Evolutionary conservation across 2,113 vertebrate species (phyloP).

Genomic region (Pteronura brasiliensis): DNA sequence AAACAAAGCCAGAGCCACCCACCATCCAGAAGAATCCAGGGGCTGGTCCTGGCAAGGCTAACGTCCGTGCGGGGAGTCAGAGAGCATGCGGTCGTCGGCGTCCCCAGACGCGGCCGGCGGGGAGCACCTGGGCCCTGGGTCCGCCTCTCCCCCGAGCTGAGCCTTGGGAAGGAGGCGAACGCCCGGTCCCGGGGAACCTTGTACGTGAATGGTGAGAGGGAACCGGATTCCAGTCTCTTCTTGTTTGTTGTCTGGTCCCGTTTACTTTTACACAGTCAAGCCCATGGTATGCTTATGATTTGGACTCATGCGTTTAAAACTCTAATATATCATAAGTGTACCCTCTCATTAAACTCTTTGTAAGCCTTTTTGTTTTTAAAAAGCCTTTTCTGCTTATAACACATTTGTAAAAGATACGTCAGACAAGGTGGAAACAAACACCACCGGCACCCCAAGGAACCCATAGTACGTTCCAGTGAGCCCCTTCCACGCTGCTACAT

Average conservation of each 20-base stretch:
- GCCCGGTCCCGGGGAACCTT: not conserved
- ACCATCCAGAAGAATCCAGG: not conserved
- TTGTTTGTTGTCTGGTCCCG: not conserved
- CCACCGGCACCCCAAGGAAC: no score
- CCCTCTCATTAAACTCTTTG: not conserved
- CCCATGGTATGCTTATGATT: not conserved
- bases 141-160: fast-evolving
- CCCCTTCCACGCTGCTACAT: not conserved
- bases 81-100: not conserved
- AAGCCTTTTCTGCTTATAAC: not conserved
- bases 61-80: not conserved
- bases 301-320: not conserved
- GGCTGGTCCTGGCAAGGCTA: not conserved
- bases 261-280: not conserved
- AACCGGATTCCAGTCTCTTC: not conserved
- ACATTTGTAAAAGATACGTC: not conserved
- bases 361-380: not conserved
- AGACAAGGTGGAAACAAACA: not conserved
- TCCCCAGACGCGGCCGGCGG: fast-evolving
- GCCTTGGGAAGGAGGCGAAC: not conserved
- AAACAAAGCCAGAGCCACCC: not conserved
- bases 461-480: not conserved
- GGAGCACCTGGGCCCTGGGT: not conserved
- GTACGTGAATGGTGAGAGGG: not conserved
- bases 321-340: not conserved